These are phyloP conservation scores for Delia radicum DNA, from an alignment of 1,140 invertebrate genomes.

Conservation along the genomic window DNA sequence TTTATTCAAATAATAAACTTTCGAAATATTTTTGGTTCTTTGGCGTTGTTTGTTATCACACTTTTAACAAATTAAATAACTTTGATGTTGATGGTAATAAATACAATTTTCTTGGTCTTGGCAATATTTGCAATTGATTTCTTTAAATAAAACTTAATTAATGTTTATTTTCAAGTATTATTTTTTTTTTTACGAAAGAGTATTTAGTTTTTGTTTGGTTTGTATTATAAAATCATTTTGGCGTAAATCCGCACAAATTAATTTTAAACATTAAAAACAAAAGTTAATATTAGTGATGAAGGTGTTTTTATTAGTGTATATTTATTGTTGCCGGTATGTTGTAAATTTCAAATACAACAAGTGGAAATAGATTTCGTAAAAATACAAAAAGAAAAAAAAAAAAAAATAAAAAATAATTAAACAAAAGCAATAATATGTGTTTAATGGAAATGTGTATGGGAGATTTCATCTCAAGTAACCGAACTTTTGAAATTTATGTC, in stretches of 20 bases:
- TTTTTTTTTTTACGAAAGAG: neutral
- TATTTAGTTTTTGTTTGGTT: neutral
- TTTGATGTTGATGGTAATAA: neutral
- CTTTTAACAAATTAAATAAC: too few species aligned
- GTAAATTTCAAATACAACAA: slow-evolving; percentile 2
- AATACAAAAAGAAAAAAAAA: neutral
- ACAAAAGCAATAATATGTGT: too few species aligned
- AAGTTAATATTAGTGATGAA: neutral
- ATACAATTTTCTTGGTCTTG: neutral
- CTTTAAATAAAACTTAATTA: neutral
- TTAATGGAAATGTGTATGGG: too few species aligned
- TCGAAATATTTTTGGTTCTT: too few species aligned
- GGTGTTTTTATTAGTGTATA: neutral
- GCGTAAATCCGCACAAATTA: slow-evolving; percentile 12
- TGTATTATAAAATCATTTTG: slow-evolving; percentile 14
- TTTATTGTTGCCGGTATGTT: neutral
- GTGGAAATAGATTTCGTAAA: neutral
- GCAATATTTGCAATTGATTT: neutral
- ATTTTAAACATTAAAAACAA: neutral
- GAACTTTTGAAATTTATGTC: too few species aligned
- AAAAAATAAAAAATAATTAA: neutral
- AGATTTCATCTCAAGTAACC: too few species aligned
- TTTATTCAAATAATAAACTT: too few species aligned
- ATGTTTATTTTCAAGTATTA: neutral
- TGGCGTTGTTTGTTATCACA: too few species aligned